Evolutionary conservation across 2,113 vertebrate species (phyloP).

Genomic region (Pygoscelis antarcticus): DNA sequence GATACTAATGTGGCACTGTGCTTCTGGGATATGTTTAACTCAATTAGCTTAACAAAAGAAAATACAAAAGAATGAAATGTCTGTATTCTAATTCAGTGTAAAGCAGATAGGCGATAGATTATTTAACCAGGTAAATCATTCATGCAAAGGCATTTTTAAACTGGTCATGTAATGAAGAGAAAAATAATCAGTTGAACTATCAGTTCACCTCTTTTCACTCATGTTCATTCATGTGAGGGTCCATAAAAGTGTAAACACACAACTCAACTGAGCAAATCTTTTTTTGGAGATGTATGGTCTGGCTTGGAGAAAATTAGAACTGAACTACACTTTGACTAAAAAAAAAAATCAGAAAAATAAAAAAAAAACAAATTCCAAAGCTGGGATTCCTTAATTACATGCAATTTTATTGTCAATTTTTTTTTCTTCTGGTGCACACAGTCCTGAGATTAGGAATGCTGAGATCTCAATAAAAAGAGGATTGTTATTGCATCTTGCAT

Average conservation of each 20-base stretch:
- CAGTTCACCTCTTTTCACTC: background rate
- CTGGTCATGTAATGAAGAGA: background rate
- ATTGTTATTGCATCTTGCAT: background rate
- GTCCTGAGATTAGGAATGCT: background rate
- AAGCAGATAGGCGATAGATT: background rate
- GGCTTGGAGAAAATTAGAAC: background rate
- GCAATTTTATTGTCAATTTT: background rate
- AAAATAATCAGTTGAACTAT: background rate
- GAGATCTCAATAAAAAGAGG: background rate
- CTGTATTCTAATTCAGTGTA: background rate
- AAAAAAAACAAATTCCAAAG: background rate
- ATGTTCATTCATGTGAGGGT: background rate
- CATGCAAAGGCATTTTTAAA: constrained; percentile 15
- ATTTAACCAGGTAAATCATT: constrained; percentile 19
- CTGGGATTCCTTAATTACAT: background rate
- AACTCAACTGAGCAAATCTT: background rate
- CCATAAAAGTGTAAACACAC: background rate
- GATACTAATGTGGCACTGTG: background rate
- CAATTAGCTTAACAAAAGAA: constrained; percentile 7
- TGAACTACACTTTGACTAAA: background rate
- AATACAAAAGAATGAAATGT: background rate
- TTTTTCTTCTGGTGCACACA: background rate
- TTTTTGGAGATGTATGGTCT: background rate
- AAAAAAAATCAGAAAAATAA: background rate
- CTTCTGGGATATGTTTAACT: constrained; percentile 33